Conservation (phyloP, 2,888 invertebrate genomes). For the Listrodromus nycthemerus region DNA sequence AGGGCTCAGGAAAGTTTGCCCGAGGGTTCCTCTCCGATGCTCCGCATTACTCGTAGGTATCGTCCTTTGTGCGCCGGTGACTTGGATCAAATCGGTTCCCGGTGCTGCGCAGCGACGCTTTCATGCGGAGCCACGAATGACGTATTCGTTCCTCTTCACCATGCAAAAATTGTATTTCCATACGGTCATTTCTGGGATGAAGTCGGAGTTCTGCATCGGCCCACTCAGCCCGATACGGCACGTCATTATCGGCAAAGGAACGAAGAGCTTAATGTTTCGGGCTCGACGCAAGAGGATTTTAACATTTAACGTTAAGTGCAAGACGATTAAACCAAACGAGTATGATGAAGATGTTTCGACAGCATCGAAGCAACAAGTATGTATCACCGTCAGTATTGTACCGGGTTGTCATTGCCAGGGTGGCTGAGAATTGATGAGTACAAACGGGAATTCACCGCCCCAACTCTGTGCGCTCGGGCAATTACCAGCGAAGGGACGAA, state of each 20-base stretch:
- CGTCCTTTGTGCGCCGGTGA: neutral
- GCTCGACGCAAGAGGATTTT: too few relatives aligned
- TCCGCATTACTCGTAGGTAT: neutral
- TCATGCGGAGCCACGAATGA: neutral
- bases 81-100: neutral
- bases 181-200: too few relatives aligned
- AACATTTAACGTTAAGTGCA: neutral
- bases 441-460: too few relatives aligned
- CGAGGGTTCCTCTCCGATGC: neutral
- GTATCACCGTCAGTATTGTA: neutral
- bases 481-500: too few relatives aligned
- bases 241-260: too few relatives aligned
- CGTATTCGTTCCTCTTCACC: neutral
- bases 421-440: too few relatives aligned
- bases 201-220: too few relatives aligned
- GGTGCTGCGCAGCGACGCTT: neutral
- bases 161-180: too few relatives aligned
- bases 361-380: neutral
- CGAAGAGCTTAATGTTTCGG: neutral
- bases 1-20: constrained; percentile 44
- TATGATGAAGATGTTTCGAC: neutral
- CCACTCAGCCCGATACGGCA: too few relatives aligned
- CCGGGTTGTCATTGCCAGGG: too few relatives aligned
- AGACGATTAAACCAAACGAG: neutral
- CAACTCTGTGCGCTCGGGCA: too few relatives aligned